phyloP scores from a whole-genome alignment of 2,888 invertebrate species.

The Lycaena phlaeas region DNA sequence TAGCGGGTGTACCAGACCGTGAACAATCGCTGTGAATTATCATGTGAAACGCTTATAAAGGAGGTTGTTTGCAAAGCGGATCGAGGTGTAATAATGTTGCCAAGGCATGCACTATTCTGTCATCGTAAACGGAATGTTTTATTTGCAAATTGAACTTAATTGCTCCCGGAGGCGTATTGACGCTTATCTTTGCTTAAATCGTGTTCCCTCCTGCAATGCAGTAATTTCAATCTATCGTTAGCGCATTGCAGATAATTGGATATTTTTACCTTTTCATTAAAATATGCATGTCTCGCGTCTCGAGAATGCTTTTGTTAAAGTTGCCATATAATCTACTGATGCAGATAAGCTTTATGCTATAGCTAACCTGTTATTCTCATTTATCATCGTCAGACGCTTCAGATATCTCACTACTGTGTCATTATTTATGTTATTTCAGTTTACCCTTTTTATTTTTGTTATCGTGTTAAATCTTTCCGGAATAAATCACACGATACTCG shows the following conservation, averaged over 20 bases:
- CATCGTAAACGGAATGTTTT: slow-evolving; percentile 46
- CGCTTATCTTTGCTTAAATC: slow-evolving; percentile 26
- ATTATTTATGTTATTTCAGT: too few species aligned
- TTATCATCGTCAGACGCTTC: too few species aligned
- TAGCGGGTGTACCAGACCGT: slow-evolving; percentile 62
- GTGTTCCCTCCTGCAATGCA: slow-evolving; percentile 15
- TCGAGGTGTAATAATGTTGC: slow-evolving; percentile 46
- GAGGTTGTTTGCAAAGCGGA: slow-evolving; percentile 57
- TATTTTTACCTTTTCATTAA: slow-evolving; percentile 17
- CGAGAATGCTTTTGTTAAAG: not conserved
- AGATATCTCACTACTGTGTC: too few species aligned
- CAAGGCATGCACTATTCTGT: slow-evolving; percentile 34
- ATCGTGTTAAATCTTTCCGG: too few species aligned
- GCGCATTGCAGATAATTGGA: slow-evolving; percentile 8
- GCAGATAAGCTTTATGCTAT: not conserved
- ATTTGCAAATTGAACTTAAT: slow-evolving; percentile 48
- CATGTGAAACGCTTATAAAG: slow-evolving; percentile 61
- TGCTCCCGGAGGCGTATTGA: slow-evolving; percentile 28
- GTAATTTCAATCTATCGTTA: slow-evolving; percentile 10
- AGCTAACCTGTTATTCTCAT: not conserved
- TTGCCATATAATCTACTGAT: slow-evolving; percentile 1
- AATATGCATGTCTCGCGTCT: not conserved
- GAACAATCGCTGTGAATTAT: slow-evolving; percentile 66
- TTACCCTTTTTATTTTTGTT: not conserved
- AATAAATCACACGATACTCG: too few species aligned